Percentiles rank a stretch among this genome's conserved stretches.
phyloP scores from a whole-genome alignment of 2,888 invertebrate species.

The Elegia similella region DNA sequence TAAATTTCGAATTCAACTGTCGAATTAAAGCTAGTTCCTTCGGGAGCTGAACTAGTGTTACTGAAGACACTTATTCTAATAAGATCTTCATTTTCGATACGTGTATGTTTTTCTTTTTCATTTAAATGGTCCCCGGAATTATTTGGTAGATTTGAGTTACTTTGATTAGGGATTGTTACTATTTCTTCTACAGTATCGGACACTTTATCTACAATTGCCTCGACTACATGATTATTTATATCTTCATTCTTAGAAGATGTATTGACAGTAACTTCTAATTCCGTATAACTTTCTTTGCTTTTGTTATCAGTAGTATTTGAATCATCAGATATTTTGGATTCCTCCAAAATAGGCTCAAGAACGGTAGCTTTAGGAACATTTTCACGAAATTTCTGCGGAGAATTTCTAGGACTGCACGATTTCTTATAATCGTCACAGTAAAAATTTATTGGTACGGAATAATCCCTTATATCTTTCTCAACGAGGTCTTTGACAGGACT shows the following conservation, averaged over 20 bases:
- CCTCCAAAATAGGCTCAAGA: constrained; percentile 72
- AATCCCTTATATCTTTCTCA: constrained; percentile 73
- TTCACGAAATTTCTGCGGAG: constrained; percentile 47
- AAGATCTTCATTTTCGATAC: constrained; percentile 14
- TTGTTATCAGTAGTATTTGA: constrained; percentile 33
- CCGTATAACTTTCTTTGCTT: constrained; percentile 6
- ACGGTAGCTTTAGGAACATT: constrained; percentile 32
- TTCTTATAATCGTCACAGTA: constrained; percentile 65
- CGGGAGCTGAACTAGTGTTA: constrained; percentile 43
- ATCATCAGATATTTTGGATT: constrained; percentile 69
- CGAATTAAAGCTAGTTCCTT: constrained; percentile 59
- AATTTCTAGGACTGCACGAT: constrained; percentile 46
- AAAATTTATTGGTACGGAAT: constrained; percentile 69
- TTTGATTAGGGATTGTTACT: neutral
- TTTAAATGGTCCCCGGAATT: too few species aligned
- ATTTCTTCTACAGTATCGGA: neutral
- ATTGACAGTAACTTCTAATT: neutral
- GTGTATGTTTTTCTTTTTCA: neutral
- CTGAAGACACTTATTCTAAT: constrained; percentile 40
- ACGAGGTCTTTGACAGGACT: constrained; percentile 73
- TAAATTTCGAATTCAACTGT: constrained; percentile 69
- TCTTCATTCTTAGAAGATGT: neutral
- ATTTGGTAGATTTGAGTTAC: too few species aligned
- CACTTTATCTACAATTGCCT: neutral
- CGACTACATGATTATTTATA: neutral